A percentile compares a stretch with the other conserved stretches of the same genome.
These are phyloP conservation scores for Stegana nigrithorax DNA, from an alignment of 2,888 invertebrate species.

Conservation along the genomic window DNA sequence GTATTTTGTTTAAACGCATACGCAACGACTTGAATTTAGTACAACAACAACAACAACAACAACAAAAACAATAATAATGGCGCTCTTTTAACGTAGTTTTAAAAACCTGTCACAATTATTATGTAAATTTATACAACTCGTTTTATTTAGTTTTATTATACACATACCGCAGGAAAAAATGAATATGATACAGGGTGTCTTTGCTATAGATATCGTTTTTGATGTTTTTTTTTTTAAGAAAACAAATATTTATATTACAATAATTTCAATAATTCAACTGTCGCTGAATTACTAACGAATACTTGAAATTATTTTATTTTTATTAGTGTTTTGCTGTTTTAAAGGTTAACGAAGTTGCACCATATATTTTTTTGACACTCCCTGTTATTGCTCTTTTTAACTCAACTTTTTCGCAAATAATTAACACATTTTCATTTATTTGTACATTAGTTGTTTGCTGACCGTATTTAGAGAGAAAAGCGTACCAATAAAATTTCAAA, in stretches of 20 bases:
- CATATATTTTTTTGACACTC: too few relatives aligned
- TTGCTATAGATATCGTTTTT: too few relatives aligned
- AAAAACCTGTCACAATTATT: conserved; percentile 4
- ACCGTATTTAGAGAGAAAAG: too few relatives aligned
- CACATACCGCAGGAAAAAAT: background rate
- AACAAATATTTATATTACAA: background rate
- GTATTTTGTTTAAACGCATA: too few relatives aligned
- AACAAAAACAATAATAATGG: conserved; percentile 1
- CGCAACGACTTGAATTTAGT: too few relatives aligned
- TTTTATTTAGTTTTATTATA: background rate
- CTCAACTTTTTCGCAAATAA: conserved; percentile 4
- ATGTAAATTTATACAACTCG: background rate
- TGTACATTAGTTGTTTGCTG: background rate
- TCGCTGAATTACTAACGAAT: too few relatives aligned
- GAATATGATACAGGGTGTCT: too few relatives aligned
- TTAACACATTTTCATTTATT: background rate
- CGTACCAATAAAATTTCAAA: background rate
- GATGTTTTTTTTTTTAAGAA: background rate
- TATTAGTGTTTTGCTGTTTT: too few relatives aligned
- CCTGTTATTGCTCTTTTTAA: conserved; percentile 2
- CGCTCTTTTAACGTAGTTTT: too few relatives aligned
- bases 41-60: background rate
- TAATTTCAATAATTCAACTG: background rate
- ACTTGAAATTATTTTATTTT: too few relatives aligned
- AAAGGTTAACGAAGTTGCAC: too few relatives aligned